These are phyloP conservation scores for Cyclargus thomasi DNA, from an alignment of 1,140 invertebrate genomes.

Conservation along the genomic window DNA sequence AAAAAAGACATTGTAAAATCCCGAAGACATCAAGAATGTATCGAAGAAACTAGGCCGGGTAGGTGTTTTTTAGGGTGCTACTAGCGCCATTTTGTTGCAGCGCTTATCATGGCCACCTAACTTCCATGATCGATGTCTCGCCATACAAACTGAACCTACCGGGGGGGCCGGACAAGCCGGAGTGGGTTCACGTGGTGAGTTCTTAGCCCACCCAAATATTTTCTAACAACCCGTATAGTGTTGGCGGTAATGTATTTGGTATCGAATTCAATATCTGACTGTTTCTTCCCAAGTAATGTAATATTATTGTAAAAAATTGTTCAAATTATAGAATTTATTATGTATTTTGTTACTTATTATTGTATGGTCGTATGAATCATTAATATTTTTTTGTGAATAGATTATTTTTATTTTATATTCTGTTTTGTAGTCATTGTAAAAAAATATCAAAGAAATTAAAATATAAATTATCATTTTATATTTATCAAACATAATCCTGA, in stretches of 20 bases:
- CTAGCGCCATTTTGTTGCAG: constrained; percentile 82
- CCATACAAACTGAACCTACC: constrained; percentile 97
- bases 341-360: no score
- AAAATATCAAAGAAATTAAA: no score
- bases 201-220: constrained; percentile 17
- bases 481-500: no score
- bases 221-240: not conserved
- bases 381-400: no score
- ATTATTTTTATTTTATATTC: no score
- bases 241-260: not conserved
- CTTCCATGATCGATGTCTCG: constrained; percentile 95
- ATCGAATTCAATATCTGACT: constrained; percentile 4
- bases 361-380: no score
- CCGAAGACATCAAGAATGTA: not conserved
- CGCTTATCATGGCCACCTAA: constrained; percentile 98
- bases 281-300: no score
- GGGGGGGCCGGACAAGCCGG: constrained; percentile 85
- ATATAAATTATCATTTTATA: no score
- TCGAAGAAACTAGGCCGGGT: constrained; percentile 15
- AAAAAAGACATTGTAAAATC: not conserved
- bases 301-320: no score
- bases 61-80: constrained; percentile 57
- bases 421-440: no score
- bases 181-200: constrained; percentile 96
- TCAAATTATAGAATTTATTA: no score